A percentile compares a stretch with the other conserved stretches of the same genome.
phyloP scores from a whole-genome alignment of 2,797 vertebrate genomes.

The Echiichthys vipera region DNA sequence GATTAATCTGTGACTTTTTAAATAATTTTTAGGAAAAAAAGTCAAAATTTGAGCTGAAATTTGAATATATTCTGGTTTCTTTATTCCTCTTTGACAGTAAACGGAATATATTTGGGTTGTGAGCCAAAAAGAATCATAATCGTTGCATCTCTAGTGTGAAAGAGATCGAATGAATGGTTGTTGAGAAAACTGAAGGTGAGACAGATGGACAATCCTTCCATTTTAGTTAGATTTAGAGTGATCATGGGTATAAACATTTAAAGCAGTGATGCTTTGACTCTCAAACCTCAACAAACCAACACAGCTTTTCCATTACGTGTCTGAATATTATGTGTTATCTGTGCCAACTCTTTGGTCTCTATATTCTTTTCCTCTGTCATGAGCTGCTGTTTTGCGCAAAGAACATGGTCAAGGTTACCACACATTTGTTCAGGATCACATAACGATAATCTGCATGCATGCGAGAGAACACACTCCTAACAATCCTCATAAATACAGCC shows the following conservation, averaged over 20 bases:
- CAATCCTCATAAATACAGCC: conserved; percentile 16
- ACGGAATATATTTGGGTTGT: no score
- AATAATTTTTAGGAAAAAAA: no score
- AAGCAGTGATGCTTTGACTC: conserved; percentile 1
- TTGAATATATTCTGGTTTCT: no score
- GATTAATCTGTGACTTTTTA: no score
- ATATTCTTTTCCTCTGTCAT: neutral
- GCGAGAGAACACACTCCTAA: neutral
- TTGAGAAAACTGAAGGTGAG: no score
- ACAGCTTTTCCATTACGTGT: conserved; percentile 11
- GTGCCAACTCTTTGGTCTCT: conserved; percentile 11
- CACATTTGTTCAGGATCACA: conserved; percentile 20
- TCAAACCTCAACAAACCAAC: conserved; percentile 14
- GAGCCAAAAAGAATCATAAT: no score
- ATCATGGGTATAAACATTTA: neutral
- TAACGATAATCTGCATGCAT: neutral
- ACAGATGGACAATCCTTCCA: no score
- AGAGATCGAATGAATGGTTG: no score
- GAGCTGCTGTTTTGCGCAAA: conserved; percentile 27
- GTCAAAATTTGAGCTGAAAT: no score
- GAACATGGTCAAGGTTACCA: conserved; percentile 31
- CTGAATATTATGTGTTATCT: neutral
- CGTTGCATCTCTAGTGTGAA: no score
- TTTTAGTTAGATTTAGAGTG: no score
- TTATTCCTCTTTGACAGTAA: no score